phyloP scores from a whole-genome alignment of 2,113 vertebrate genomes.

The Poeciliopsis occidentalis region DNA sequence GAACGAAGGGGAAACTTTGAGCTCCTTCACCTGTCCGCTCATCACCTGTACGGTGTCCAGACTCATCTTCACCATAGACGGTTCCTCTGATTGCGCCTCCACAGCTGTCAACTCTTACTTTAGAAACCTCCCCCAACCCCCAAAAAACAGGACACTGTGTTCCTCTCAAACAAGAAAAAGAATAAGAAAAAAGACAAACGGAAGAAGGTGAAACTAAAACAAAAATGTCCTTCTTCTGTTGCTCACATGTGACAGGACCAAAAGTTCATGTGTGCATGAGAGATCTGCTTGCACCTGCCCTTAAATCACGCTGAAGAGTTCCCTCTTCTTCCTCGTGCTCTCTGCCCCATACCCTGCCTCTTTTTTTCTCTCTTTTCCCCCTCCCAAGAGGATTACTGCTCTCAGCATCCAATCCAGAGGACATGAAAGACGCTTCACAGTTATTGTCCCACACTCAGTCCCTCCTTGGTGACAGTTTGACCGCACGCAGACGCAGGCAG shows the following conservation, averaged over 20 bases:
- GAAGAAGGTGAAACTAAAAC: not conserved
- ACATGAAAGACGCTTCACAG: constrained; percentile 26
- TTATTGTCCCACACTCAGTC: constrained; percentile 15
- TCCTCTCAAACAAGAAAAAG: not conserved
- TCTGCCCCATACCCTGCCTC: constrained; percentile 16
- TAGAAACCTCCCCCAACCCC: not conserved
- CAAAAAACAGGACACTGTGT: not conserved
- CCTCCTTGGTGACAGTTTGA: constrained; percentile 4
- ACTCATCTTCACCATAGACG: constrained; percentile 77
- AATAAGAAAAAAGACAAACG: not conserved
- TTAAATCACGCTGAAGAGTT: constrained; percentile 15
- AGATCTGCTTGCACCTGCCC: constrained; percentile 30
- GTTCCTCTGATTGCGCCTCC: constrained; percentile 2
- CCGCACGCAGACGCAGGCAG: constrained; percentile 9
- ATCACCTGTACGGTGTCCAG: constrained; percentile 78
- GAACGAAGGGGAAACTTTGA: constrained; percentile 60
- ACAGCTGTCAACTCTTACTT: not conserved
- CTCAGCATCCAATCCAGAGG: constrained; percentile 33
- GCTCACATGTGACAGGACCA: constrained; percentile 19
- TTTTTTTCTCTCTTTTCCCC: not conserved
- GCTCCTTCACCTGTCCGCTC: constrained; percentile 68
- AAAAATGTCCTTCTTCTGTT: constrained; percentile 9
- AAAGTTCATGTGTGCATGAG: not conserved
- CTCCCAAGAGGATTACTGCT: constrained; percentile 40
- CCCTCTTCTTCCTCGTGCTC: constrained; percentile 18